These are phyloP conservation scores for Corythoichthys intestinalis DNA, from an alignment of 2,113 vertebrate species.

Conservation along the genomic window DNA sequence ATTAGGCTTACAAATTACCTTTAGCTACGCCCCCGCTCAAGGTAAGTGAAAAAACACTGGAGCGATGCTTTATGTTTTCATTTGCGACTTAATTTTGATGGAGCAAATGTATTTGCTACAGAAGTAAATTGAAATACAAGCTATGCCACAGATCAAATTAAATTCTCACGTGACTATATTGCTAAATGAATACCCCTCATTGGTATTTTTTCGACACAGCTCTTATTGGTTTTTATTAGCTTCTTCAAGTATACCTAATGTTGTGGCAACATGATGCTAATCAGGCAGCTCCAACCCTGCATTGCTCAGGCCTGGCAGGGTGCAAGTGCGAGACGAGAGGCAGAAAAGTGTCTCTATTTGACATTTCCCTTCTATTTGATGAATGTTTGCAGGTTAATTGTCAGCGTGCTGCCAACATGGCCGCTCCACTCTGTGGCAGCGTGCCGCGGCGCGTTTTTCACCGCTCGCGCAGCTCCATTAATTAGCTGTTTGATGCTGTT, in stretches of 20 bases:
- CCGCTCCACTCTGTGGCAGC: conserved; percentile 49
- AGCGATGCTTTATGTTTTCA: too few species aligned
- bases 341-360: not conserved
- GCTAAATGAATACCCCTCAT: too few species aligned
- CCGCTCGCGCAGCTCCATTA: conserved; percentile 76
- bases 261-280: not conserved
- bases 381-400: not conserved
- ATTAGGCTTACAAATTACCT: too few species aligned
- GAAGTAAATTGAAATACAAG: too few species aligned
- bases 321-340: not conserved
- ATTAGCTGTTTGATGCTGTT: conserved; percentile 82
- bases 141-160: too few species aligned
- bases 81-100: too few species aligned
- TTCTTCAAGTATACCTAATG: not conserved
- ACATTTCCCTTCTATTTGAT: not conserved
- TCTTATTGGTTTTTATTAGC: too few species aligned
- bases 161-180: too few species aligned
- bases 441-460: conserved; percentile 60
- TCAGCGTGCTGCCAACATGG: conserved; percentile 27
- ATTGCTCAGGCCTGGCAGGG: not conserved
- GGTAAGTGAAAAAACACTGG: too few species aligned
- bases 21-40: too few species aligned
- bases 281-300: not conserved
- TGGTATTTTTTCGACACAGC: too few species aligned
- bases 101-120: too few species aligned